Evolutionary conservation across 1,140 invertebrate genomes (phyloP), one percentile per base, ranked within the genome.

Genomic region (Diorhabda sublineata): DNA sequence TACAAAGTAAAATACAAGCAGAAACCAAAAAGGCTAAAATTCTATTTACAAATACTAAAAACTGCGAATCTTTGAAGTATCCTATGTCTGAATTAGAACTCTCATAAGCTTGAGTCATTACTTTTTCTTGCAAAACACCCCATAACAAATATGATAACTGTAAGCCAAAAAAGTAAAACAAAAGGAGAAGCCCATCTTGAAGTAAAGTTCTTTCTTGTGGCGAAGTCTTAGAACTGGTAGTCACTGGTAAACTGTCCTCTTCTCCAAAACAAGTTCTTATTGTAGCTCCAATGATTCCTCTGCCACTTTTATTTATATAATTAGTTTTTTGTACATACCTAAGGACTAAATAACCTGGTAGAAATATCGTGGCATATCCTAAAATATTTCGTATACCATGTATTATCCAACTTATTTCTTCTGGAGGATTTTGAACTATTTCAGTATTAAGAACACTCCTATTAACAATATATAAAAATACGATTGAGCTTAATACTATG

Each of bases 101-200:
- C 43, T 80, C 79, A 75, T 96, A 96, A 73, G 89, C 87, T 85
- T 91, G 82, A 2, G 92, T 94, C 91, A 95, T 95, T 69, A 96
- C 91, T 84, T 95, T 95, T 82, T 97, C 93, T 82, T 98, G 97
- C 61, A 98, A 82, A 58, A 98, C 85, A 2, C 96, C 97, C 96
- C 97, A 99, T 45, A 92, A 92, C 26, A 98, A 84, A 80, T 97
- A 98, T 60, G 93, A 93, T 2, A 88, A 84, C 87, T 97, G 96
- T 2, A 98, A 85, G 2, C 96, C 96, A 56, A 88, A 78, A 78
- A 97, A 94, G 82, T 96, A 98, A 80, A 94, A 89, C 2, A 87
- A 26, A 2, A 96, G 79, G 44, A 89, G 79, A 57, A 88, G 71
- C 4, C 84, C 81, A 75, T 89, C 86, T 79, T 87, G 83, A 4